Percentiles rank a stretch among this genome's conserved stretches.
Evolutionary conservation across 37 sponge, comb jelly and placozoan species (phyloP).

Genomic region (Chondrilla cf. caribensis): DNA sequence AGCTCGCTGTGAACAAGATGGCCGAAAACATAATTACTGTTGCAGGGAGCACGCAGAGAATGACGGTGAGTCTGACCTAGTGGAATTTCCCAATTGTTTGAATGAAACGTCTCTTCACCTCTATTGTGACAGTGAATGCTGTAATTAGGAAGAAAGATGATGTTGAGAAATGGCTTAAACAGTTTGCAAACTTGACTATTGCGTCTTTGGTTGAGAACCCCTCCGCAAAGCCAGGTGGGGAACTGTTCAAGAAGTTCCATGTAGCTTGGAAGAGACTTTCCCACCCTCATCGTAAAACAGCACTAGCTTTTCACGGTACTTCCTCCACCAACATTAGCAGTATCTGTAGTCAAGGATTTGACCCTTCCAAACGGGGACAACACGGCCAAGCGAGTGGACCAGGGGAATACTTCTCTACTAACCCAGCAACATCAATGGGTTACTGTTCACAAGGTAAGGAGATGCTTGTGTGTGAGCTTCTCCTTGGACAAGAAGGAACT

Average conservation of each 20-base stretch:
- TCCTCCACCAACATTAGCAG: slow-evolving; percentile 55
- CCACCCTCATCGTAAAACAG: slow-evolving; percentile 54
- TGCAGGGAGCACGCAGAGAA: slow-evolving; percentile 53
- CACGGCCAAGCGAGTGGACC: slow-evolving; percentile 70
- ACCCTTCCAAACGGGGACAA: slow-evolving; percentile 26
- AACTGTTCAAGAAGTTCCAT: slow-evolving; percentile 53
- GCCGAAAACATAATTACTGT: slow-evolving; percentile 56
- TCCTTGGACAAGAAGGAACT: slow-evolving; percentile 48
- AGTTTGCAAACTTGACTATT: slow-evolving; percentile 50
- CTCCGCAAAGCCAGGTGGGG: slow-evolving; percentile 67
- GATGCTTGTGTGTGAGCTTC: slow-evolving; percentile 76
- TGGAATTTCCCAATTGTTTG: not conserved
- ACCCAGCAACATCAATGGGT: slow-evolving; percentile 40
- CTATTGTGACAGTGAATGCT: not conserved
- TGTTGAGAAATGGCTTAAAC: slow-evolving; percentile 51
- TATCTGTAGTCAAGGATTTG: slow-evolving; percentile 75
- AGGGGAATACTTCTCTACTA: slow-evolving; percentile 80
- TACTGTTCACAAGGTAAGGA: slow-evolving; percentile 73
- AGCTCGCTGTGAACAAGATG: slow-evolving; percentile 38
- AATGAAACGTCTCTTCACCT: too few relatives aligned
- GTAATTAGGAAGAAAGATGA: slow-evolving; percentile 43
- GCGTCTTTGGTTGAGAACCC: slow-evolving; percentile 58
- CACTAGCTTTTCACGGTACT: slow-evolving; percentile 80
- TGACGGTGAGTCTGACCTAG: slow-evolving; percentile 40
- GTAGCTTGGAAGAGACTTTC: slow-evolving; percentile 35